These are phyloP conservation scores for Tryphoninae sp. DNA, from an alignment of 2,888 invertebrate genomes.

Conservation along the genomic window DNA sequence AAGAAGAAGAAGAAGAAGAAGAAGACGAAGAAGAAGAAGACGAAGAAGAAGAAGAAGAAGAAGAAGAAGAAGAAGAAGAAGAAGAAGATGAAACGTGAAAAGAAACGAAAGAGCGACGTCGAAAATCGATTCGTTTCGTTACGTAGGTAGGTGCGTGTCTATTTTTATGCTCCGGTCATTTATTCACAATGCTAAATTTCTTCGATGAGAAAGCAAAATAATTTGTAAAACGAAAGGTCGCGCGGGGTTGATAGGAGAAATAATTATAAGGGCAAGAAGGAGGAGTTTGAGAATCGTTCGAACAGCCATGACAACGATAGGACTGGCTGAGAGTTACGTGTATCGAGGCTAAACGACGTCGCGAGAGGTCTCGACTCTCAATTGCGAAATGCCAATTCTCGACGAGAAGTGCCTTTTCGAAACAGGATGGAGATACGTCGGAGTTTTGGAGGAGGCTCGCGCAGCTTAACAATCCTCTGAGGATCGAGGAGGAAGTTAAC, in stretches of 20 bases:
- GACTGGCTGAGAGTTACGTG: constrained; percentile 65
- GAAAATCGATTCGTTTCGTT: too few species aligned
- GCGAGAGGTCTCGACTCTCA: constrained; percentile 72
- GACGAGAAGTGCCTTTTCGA: constrained; percentile 66
- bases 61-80: too few species aligned
- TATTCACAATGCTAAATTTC: too few species aligned
- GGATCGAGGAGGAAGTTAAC: constrained; percentile 10
- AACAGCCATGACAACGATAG: constrained; percentile 34
- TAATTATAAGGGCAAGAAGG: too few species aligned
- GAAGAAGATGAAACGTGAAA: too few species aligned
- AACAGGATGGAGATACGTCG: constrained; percentile 56
- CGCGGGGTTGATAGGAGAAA: too few species aligned
- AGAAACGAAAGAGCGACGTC: too few species aligned
- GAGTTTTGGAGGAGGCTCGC: constrained; percentile 61
- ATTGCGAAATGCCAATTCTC: constrained; percentile 69
- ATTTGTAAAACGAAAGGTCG: too few species aligned
- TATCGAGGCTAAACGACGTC: constrained; percentile 72
- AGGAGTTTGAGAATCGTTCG: not conserved
- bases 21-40: constrained; percentile 1
- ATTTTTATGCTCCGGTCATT: not conserved
- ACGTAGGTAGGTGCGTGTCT: too few species aligned
- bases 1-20: constrained; percentile 9
- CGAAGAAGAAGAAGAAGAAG: constrained; percentile 3
- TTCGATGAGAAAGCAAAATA: too few species aligned
- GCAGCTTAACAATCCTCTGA: constrained; percentile 37